Percentiles rank a stretch among this genome's conserved stretches.
Conservation (phyloP, 2,797 vertebrate genomes). For the Crenichthys baileyi region DNA sequence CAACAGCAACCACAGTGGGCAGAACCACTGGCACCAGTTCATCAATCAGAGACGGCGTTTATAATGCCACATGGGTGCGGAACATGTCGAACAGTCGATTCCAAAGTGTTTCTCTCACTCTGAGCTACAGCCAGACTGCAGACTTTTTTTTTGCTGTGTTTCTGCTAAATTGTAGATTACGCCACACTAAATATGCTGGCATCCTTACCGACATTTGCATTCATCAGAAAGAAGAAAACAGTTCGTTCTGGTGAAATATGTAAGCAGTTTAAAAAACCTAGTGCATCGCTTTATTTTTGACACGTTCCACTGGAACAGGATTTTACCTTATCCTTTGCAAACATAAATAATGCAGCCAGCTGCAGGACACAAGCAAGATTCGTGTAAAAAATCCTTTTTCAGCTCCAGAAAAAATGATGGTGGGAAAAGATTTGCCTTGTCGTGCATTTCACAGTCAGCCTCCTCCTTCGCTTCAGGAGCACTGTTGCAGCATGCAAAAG, state of each 20-base stretch:
- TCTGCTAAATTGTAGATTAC: conserved; percentile 25
- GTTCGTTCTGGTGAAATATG: conserved; percentile 27
- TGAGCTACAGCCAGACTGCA: conserved; percentile 15
- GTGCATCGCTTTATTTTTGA: conserved; percentile 24
- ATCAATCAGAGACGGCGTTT: conserved; percentile 64
- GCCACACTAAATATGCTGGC: background rate
- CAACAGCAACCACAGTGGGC: conserved; percentile 51
- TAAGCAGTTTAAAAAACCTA: conserved; percentile 40
- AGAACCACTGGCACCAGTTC: conserved; percentile 54
- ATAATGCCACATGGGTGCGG: conserved; percentile 49
- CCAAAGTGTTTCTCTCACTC: conserved; percentile 36
- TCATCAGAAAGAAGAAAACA: conserved; percentile 35
- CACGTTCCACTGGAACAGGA: conserved; percentile 18
- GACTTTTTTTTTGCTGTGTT: conserved; percentile 22
- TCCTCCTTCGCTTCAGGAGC: background rate
- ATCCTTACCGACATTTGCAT: conserved; percentile 10
- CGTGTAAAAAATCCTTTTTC: conserved; percentile 22
- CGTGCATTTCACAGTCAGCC: conserved; percentile 28
- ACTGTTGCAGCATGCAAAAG: conserved; percentile 13
- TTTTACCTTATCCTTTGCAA: conserved; percentile 45
- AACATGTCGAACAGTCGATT: conserved; percentile 58
- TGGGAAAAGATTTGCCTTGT: conserved; percentile 16
- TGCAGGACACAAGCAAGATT: conserved; percentile 18
- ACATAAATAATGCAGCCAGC: conserved; percentile 14
- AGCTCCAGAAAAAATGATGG: conserved; percentile 18